Evolutionary conservation across 2,888 invertebrate species (phyloP).

Genomic region (Heliconius ismenius): DNA sequence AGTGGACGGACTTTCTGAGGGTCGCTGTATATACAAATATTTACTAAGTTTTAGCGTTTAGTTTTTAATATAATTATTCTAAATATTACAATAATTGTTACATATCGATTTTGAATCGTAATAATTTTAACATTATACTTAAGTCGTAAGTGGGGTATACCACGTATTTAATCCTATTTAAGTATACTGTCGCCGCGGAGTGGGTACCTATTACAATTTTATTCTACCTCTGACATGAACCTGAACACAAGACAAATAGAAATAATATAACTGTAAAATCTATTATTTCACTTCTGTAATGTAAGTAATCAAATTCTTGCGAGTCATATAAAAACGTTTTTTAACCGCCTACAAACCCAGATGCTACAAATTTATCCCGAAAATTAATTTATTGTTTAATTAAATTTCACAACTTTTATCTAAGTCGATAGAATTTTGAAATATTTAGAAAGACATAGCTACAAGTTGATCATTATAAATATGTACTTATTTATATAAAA

Average conservation of each 20-base stretch:
- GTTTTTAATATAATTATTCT: neutral
- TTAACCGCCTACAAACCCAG: neutral
- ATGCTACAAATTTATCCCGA: neutral
- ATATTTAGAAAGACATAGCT: neutral
- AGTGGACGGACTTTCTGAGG: conserved; percentile 74
- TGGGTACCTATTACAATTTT: conserved; percentile 8
- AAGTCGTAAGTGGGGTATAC: neutral
- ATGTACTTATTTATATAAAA: neutral
- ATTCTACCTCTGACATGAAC: neutral
- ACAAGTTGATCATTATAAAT: neutral
- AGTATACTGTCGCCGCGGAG: conserved; percentile 38
- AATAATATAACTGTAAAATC: neutral
- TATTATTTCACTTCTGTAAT: no score
- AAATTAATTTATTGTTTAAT: neutral
- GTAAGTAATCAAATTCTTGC: neutral
- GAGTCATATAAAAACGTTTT: neutral
- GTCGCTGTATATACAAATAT: conserved; percentile 51
- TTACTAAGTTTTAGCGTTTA: conserved; percentile 1
- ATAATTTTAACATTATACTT: conserved; percentile 14
- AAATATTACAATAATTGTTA: neutral
- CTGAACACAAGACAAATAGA: neutral
- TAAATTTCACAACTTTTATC: neutral
- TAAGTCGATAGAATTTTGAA: neutral
- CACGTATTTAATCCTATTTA: conserved; percentile 33
- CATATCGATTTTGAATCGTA: conserved; percentile 5